Evolutionary conservation across 2,113 vertebrate genomes (phyloP).

Genomic region (Lethenteron camtschaticum): DNA sequence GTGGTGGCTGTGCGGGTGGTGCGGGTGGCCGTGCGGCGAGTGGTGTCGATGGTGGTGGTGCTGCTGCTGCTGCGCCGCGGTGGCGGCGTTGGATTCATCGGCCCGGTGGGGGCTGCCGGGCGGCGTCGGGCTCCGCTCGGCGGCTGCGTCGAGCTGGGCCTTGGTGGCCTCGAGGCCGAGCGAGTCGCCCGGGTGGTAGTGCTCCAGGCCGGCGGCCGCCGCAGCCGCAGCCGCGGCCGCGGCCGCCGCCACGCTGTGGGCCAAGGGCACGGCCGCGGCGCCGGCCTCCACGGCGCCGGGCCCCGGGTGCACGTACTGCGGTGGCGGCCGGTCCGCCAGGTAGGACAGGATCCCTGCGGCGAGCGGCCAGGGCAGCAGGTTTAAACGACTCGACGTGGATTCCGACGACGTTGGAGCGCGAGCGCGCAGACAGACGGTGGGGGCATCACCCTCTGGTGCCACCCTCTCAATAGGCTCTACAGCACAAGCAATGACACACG

Average conservation of each 20-base stretch:
- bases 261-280: conserved; percentile 36
- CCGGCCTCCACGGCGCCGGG: conserved; percentile 56
- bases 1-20: too few species aligned
- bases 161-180: conserved; percentile 65
- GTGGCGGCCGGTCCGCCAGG: conserved; percentile 81
- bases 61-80: conserved; percentile 37
- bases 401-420: too few species aligned
- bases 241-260: conserved; percentile 39
- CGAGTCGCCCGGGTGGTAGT: conserved; percentile 44
- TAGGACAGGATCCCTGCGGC: conserved; percentile 74
- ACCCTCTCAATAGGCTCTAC: too few species aligned
- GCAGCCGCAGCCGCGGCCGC: conserved; percentile 44
- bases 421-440: too few species aligned
- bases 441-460: too few species aligned
- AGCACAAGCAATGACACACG: too few species aligned
- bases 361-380: too few species aligned
- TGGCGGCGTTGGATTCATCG: conserved; percentile 7
- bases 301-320: conserved; percentile 91
- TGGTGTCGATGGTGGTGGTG: conserved; percentile 19
- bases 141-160: conserved; percentile 59
- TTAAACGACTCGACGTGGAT: too few species aligned
- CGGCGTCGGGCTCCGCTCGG: conserved; percentile 40
- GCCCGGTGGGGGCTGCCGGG: conserved; percentile 45
- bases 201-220: conserved; percentile 47
- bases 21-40: too few species aligned